Evolutionary conservation across 1,140 invertebrate species (phyloP), one percentile per base, ranked within the genome.

Genomic region (Caenorhabditis briggsae): DNA sequence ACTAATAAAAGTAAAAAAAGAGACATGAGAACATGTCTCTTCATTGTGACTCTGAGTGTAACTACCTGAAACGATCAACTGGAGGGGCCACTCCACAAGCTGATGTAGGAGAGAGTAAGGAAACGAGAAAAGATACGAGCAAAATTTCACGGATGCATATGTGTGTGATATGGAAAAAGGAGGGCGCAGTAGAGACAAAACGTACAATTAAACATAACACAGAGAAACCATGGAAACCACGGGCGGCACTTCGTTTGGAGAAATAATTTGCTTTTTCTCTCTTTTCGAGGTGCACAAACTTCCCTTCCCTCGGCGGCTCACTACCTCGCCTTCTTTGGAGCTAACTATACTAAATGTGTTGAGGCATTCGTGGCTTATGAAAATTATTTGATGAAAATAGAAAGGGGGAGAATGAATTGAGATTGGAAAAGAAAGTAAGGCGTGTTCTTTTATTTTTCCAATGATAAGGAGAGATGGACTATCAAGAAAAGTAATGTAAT

Each of bases 271-370:
- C 70, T 50, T 78, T 78, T 53, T n/a, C 70, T 23, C 70, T 53
- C 46, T 11, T n/a, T 33, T 33, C 33, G 33, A 33, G 33, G 9
- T 78, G 70, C 64, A 70, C 64, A 11, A 53, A 53, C 50, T 53
- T 16, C 16, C 9, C 16, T 16, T 53, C n/a, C n/a, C n/a, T n/a
- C n/a, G n/a, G n/a, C 64, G 18, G 14, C 46, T 53, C 70, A 33
- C 33, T 33, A 33, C 11, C 46, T 53, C 70, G 9, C 46, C n/a
- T 46, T n/a, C 41, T 18, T n/a, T 78, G 33, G 33, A 33, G n/a
- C 70, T 78, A 78, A 78, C 70, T 78, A 78, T 78, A 78, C 70
- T 78, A 78, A 78, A 78, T 78, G 43, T 78, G 70, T 78, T 78
- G 70, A 78, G 70, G 70, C 70, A 78, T 18, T 74, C 59, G 16